These are phyloP conservation scores for Rhabdomys pumilio DNA, from an alignment of 2,797 vertebrate genomes.

Conservation along the genomic window DNA sequence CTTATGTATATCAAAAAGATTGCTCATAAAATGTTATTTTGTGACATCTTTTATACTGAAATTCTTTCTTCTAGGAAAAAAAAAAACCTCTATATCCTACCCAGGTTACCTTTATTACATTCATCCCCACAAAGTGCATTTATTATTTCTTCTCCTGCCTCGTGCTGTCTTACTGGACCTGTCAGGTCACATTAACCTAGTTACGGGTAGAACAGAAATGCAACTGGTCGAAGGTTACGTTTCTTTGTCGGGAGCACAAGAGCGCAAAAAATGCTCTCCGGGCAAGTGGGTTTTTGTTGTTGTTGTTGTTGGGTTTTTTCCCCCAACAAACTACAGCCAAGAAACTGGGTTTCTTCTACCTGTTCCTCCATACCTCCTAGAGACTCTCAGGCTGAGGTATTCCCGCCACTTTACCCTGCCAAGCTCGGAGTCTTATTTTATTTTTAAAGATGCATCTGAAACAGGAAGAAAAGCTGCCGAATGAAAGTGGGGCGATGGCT, in stretches of 20 bases:
- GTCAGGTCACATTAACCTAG: slow-evolving; percentile 84
- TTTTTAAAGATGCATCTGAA: slow-evolving; percentile 78
- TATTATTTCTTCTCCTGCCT: slow-evolving; percentile 74
- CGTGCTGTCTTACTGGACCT: slow-evolving; percentile 69
- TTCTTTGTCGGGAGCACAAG: slow-evolving; percentile 71
- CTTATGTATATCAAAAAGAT: background rate
- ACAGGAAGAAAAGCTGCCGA: slow-evolving; percentile 63
- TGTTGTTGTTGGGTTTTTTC: background rate
- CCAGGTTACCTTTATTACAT: slow-evolving; percentile 80
- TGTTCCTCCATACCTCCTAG: background rate
- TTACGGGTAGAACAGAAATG: slow-evolving; percentile 79
- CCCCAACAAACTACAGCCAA: slow-evolving; percentile 64
- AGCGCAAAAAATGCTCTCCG: slow-evolving; percentile 67
- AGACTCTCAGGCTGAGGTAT: background rate
- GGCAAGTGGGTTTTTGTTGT: background rate
- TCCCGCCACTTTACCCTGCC: background rate
- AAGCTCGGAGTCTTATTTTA: slow-evolving; percentile 61
- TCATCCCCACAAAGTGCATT: slow-evolving; percentile 75
- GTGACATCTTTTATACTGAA: slow-evolving; percentile 72
- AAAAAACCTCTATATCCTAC: slow-evolving; percentile 70
- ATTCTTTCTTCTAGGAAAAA: slow-evolving; percentile 66
- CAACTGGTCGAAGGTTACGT: slow-evolving; percentile 82
- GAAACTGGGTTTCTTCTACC: background rate
- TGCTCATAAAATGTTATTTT: slow-evolving; percentile 75
- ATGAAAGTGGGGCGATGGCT: background rate